Evolutionary conservation across 2,888 invertebrate species (phyloP).

Genomic region (Shargacucullia verbasci): DNA sequence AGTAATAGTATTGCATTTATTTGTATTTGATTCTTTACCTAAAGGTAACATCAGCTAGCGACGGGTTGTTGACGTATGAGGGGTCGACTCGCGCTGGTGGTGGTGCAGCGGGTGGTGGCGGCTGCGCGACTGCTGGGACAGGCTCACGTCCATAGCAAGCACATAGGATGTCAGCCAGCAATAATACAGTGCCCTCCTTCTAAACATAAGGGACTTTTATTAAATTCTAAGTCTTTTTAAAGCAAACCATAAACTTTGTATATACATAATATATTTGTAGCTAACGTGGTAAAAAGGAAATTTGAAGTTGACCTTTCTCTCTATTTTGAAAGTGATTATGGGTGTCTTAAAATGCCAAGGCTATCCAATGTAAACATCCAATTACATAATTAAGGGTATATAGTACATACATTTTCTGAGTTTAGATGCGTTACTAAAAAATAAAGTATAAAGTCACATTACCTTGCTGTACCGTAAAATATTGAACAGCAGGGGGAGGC

Average conservation of each 20-base stretch:
- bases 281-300: too few species aligned
- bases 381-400: too few species aligned
- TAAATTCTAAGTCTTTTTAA: not conserved
- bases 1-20: too few species aligned
- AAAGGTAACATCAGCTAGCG: slow-evolving; percentile 97
- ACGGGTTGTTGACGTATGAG: slow-evolving; percentile 97
- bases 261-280: too few species aligned
- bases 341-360: too few species aligned
- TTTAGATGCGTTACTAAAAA: too few species aligned
- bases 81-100: slow-evolving; percentile 95
- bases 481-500: slow-evolving; percentile 96
- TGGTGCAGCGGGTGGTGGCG: slow-evolving; percentile 89
- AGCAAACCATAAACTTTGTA: too few species aligned
- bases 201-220: slow-evolving; percentile 70
- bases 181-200: slow-evolving; percentile 96
- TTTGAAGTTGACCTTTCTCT: too few species aligned
- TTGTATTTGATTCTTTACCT: slow-evolving; percentile 76
- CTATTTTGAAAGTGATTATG: too few species aligned
- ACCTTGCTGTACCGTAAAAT: slow-evolving; percentile 97
- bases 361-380: too few species aligned
- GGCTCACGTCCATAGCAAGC: slow-evolving; percentile 96
- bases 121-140: slow-evolving; percentile 89
- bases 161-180: slow-evolving; percentile 96
- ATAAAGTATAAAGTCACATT: slow-evolving; percentile 46
- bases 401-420: too few species aligned